These are phyloP conservation scores for Orycteropus afer DNA, from an alignment of 2,113 vertebrate species.

Conservation along the genomic window DNA sequence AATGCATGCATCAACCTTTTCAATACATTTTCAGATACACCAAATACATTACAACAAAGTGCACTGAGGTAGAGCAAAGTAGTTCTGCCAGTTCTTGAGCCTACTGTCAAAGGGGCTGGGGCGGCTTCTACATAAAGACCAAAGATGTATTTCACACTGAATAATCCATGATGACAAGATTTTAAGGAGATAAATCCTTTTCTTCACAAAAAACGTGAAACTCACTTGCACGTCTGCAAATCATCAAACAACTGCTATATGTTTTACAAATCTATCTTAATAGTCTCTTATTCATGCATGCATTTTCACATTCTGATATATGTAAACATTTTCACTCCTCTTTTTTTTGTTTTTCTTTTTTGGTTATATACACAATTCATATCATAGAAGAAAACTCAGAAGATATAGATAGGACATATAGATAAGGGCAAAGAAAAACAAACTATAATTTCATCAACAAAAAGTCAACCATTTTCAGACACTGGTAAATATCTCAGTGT, in stretches of 20 bases:
- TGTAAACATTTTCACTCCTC: not conserved
- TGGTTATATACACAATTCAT: not conserved
- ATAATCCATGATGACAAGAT: slow-evolving; percentile 61
- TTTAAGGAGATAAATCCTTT: slow-evolving; percentile 63
- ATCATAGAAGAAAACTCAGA: not conserved
- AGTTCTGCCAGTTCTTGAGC: not conserved
- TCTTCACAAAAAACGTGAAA: slow-evolving; percentile 40
- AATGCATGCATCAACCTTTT: not conserved
- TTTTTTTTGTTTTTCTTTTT: not conserved
- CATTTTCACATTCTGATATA: slow-evolving; percentile 21
- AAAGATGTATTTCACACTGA: slow-evolving; percentile 32
- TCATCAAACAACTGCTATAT: slow-evolving; percentile 48
- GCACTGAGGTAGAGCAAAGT: not conserved
- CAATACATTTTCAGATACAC: slow-evolving; percentile 40
- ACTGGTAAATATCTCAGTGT: not conserved
- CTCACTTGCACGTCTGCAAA: slow-evolving; percentile 41
- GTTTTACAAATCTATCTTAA: slow-evolving; percentile 19
- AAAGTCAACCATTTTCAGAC: slow-evolving; percentile 11
- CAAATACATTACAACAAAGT: not conserved
- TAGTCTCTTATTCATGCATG: not conserved
- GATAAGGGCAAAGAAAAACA: not conserved
- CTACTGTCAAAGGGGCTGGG: not conserved
- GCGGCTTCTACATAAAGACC: slow-evolving; percentile 6
- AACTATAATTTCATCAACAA: not conserved
- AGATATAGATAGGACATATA: slow-evolving; percentile 3